Base-by-base conservation (phyloP, 2,888 invertebrate genomes). In the Chalcosyrphus nemorum region DNA sequence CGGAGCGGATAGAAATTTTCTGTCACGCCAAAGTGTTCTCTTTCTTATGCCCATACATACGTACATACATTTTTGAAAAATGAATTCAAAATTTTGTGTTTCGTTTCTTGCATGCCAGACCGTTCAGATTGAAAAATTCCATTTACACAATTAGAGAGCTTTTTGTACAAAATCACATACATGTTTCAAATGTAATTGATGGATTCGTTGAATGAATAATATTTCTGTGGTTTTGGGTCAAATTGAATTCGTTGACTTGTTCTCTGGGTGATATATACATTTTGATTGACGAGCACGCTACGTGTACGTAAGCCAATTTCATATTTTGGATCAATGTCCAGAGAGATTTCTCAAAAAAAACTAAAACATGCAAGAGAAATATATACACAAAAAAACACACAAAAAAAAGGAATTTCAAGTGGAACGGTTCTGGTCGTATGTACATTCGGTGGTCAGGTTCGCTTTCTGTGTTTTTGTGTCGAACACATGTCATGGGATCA, bases 241-340 rank as follows among this genome's bases (percentile, higher is more conserved):
- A 65, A 65, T 52, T 65, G 50, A 38, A 50, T 50, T 65, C 50
- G 50, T 15, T 65, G 65, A 35, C 50, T 24, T 24, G 17, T 13
- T 43, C 7, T 43, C 17, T 11, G 45, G 4, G 19, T 56, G 21
- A 38, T n/a, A 38, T n/a, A 38, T 35, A 52, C 35, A 65, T 19
- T 27, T 32, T 63, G 35, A 47, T 32, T 21, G 29, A 45, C 24
- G 19, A 17, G n/a, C 29, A 27, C 4, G n/a, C n/a, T n/a, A n/a
- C 13, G 27, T 13, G 52, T 5, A 35, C 52, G 15, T 11, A 24
- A 32, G 7, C 17, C 15, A 24, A 11, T 52, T 65, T 52, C 35
- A 24, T 24, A 35, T 65, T 65, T 65, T 65, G 17, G 15, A 38
- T 65, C 50, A 35, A 38, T 65, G 47, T 35, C 35, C 52, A 50